A percentile compares a stretch with the other conserved stretches of the same genome.
These are phyloP conservation scores for Armadillidium nasatum DNA, from an alignment of 1,140 invertebrate genomes.

Conservation along the genomic window DNA sequence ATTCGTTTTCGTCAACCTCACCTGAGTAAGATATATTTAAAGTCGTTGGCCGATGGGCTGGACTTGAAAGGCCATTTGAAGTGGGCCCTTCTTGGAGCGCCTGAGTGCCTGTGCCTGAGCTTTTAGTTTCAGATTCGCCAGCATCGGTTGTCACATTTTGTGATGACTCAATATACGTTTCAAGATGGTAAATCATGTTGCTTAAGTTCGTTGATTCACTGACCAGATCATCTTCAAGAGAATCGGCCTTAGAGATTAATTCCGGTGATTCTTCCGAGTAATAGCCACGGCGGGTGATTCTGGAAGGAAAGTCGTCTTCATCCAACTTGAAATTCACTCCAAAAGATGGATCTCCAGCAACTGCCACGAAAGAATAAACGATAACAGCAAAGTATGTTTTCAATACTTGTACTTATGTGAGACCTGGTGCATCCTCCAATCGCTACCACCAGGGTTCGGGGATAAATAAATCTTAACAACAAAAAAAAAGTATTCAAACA, in stretches of 20 bases:
- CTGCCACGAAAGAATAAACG: neutral
- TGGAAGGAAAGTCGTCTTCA: neutral
- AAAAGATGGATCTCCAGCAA: neutral
- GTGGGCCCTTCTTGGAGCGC: neutral
- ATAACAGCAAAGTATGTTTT: neutral
- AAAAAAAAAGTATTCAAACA: too few species aligned
- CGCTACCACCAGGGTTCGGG: neutral
- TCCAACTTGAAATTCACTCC: neutral
- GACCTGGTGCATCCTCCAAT: neutral
- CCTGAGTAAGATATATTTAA: conserved; percentile 40
- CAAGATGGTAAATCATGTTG: too few species aligned
- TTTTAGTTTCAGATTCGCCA: neutral
- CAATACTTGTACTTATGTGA: neutral
- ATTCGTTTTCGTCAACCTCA: conserved; percentile 39
- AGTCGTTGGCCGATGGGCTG: conserved; percentile 43
- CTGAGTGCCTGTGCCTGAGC: neutral
- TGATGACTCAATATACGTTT: too few species aligned
- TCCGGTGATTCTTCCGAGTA: too few species aligned
- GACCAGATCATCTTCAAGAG: too few species aligned
- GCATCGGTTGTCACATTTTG: too few species aligned
- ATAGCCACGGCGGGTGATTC: neutral
- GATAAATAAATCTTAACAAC: too few species aligned
- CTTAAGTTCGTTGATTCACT: too few species aligned
- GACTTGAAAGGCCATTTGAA: conserved; percentile 11
- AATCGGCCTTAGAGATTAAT: too few species aligned